Base-by-base conservation (phyloP, 35 echinoderm and acorn worm genomes). In the Stichopus chloronotus region DNA sequence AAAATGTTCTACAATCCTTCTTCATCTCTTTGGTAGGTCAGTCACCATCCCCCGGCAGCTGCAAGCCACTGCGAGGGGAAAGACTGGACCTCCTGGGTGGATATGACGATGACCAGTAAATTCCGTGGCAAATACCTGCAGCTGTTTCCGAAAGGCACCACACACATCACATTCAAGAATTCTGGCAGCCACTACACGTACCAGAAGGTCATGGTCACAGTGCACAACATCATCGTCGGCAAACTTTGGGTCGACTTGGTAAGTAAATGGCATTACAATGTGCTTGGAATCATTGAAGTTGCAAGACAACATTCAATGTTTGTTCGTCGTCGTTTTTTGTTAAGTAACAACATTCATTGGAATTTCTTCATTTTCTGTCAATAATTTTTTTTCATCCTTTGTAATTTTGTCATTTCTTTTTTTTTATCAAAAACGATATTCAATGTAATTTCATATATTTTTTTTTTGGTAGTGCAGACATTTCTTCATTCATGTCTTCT, bases 191-290 rank as follows among this genome's bases (percentile, higher is more conserved):
- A 99, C 86, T 99, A 99, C 63, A 99, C 97, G 24, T 99, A 96
- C 60, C 56, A 90, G 76, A 95, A 96, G 54, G 95, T 96, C 55
- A 93, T 95, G 13, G 92, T 93, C 57, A 99, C 97, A 58, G 97
- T 99, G 53, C 97, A 99, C 88, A 99, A 99, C 71, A 99, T 99
- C 84, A 99, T 99, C 55, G 97, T 99, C 17, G 97, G 97, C 16
- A 99, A 99, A 81, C 97, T 99, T 9, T 99, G 97, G 97, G 95
- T 99, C 11, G 97, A 99, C 63, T 84, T 94, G 94, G 97, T 99
- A 83, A 94, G 97, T 88, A 9, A 12, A 21, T 52, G 9, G 55
- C 79, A 65, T 84, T 72, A 1, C 0, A 43, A 43, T 43, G 30
- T 43, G 30, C 3, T 43, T 43, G 30, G 30, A 43, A 43, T 43